Percentiles rank a stretch among this genome's conserved stretches.
Conservation (phyloP, 2,113 vertebrate genomes). For the Azemiops feae region DNA sequence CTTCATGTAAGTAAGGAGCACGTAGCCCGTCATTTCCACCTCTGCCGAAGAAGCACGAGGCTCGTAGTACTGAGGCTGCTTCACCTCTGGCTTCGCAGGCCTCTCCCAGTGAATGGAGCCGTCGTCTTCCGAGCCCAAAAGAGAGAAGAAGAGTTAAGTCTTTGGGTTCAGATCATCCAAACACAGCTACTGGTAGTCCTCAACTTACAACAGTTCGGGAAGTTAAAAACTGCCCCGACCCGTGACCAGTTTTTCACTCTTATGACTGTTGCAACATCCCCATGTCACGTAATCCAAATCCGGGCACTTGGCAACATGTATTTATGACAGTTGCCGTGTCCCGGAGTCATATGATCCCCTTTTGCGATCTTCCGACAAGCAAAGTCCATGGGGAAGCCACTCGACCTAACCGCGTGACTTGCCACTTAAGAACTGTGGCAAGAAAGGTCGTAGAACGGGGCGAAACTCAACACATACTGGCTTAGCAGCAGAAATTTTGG, state of each 20-base stretch:
- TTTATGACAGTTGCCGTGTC: neutral
- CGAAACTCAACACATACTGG: too few relatives aligned
- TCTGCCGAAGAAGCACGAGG: slow-evolving; percentile 65
- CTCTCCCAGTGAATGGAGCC: slow-evolving; percentile 66
- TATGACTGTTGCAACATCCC: neutral
- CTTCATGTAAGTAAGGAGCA: slow-evolving; percentile 55
- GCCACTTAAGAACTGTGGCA: too few relatives aligned
- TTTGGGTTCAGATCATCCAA: neutral
- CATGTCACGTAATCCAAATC: neutral
- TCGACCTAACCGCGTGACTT: too few relatives aligned
- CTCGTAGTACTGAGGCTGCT: neutral
- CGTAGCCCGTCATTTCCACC: slow-evolving; percentile 70
- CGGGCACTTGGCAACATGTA: neutral
- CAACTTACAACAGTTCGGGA: neutral
- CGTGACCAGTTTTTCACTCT: neutral
- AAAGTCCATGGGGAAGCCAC: neutral
- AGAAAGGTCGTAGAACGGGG: too few relatives aligned
- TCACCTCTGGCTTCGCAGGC: slow-evolving; percentile 45
- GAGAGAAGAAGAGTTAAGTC: neutral
- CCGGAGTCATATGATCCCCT: neutral
- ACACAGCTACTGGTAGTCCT: neutral
- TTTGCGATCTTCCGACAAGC: neutral
- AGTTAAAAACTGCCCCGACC: neutral
- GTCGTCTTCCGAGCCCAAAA: slow-evolving; percentile 31
- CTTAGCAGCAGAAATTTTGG: neutral